Conservation (phyloP, 2,797 vertebrate genomes). For the Tadarida brasiliensis region DNA sequence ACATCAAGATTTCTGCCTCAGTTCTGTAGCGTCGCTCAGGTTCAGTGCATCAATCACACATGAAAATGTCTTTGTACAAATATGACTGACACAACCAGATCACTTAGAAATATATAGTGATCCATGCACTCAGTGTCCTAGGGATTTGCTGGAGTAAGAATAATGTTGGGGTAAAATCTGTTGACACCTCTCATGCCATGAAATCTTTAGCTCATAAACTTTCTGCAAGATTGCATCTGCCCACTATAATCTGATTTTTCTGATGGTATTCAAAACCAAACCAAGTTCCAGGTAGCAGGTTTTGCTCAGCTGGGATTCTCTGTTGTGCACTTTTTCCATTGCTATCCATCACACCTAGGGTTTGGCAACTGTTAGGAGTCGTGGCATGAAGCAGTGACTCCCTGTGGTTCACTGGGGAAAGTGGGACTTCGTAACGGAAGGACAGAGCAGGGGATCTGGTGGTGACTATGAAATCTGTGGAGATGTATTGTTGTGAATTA, state of each 20-base stretch:
- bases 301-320: conserved; percentile 49
- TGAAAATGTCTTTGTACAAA: neutral
- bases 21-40: neutral
- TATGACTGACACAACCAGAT: neutral
- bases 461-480: conserved; percentile 5
- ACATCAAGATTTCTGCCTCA: neutral
- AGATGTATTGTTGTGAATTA: conserved; percentile 60
- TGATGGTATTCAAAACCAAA: neutral
- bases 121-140: neutral
- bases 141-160: neutral
- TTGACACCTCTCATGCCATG: neutral
- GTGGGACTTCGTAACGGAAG: neutral
- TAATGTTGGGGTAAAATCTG: neutral
- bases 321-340: neutral
- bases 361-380: neutral
- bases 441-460: neutral
- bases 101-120: neutral
- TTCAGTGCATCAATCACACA: neutral
- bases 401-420: neutral
- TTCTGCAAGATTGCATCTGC: neutral
- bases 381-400: neutral
- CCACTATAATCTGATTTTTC: neutral
- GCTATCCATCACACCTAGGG: neutral
- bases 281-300: neutral
- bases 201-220: conserved; percentile 15